Conservation (phyloP, 92 coral and sea anemone species). For the Actinernus sp. region DNA sequence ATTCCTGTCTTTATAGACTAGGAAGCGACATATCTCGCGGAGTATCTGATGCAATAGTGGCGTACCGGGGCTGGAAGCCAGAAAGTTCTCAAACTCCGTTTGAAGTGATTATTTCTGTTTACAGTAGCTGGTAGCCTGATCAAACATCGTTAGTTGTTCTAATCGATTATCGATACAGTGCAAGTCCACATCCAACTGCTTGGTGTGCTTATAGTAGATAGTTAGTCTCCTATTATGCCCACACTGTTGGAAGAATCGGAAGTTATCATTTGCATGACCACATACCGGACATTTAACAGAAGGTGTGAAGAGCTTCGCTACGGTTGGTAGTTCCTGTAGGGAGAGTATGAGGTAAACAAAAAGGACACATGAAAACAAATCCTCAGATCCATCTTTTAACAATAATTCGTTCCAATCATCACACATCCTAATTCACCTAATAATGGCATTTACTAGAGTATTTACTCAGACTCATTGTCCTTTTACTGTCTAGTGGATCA, state of each 20-base stretch:
- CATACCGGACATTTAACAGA: conserved; percentile 62
- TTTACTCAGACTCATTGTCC: too few relatives aligned
- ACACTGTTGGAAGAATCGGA: conserved; percentile 54
- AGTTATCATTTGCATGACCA: conserved; percentile 52
- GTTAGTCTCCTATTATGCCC: conserved; percentile 29
- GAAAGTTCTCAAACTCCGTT: conserved; percentile 19
- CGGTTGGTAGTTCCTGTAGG: conserved; percentile 41
- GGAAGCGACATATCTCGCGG: conserved; percentile 43
- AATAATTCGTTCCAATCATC: too few relatives aligned
- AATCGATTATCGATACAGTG: conserved; percentile 16
- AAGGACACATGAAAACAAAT: too few relatives aligned
- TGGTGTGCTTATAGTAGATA: background rate
- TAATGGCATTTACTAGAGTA: too few relatives aligned
- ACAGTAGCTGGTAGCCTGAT: conserved; percentile 1
- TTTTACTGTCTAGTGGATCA: too few relatives aligned
- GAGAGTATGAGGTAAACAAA: background rate
- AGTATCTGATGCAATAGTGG: too few relatives aligned
- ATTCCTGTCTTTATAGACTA: conserved; percentile 28
- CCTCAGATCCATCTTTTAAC: too few relatives aligned
- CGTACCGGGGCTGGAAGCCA: conserved; percentile 18
- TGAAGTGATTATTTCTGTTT: conserved; percentile 23
- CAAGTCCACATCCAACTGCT: conserved; percentile 1
- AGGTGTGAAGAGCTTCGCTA: conserved; percentile 15
- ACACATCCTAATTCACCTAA: too few relatives aligned
- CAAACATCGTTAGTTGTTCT: conserved; percentile 21